phyloP scores from a whole-genome alignment of 1,140 invertebrate species.

The Diuraphis noxia region DNA sequence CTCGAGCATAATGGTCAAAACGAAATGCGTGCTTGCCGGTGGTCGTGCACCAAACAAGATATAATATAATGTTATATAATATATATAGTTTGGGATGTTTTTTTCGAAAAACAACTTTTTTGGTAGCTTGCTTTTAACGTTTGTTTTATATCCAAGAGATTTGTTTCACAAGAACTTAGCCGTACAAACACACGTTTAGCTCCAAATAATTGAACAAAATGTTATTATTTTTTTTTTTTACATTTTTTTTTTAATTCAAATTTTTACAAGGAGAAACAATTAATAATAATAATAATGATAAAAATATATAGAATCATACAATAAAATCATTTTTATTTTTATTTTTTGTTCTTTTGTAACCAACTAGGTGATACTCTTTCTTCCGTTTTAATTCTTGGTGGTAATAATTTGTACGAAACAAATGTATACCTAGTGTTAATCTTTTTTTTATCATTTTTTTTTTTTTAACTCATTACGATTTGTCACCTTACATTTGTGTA shows the following conservation, averaged over 20 bases:
- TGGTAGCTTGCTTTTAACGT: constrained; percentile 54
- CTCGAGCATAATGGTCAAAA: constrained; percentile 48
- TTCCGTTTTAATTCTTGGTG: constrained; percentile 49
- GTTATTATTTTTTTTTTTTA: not conserved
- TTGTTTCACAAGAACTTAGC: constrained; percentile 44
- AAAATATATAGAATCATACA: not conserved
- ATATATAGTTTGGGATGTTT: constrained; percentile 52
- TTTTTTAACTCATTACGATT: constrained; percentile 39
- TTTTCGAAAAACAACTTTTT: constrained; percentile 43
- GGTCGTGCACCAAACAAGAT: constrained; percentile 45
- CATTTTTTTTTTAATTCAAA: not conserved
- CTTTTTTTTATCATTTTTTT: constrained; percentile 15
- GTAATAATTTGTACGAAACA: constrained; percentile 41
- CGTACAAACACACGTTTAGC: constrained; percentile 53
- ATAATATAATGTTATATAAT: constrained; percentile 16
- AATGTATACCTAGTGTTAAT: constrained; percentile 44
- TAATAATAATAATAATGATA: not conserved
- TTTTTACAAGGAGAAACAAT: not conserved
- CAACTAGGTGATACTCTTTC: constrained; percentile 42
- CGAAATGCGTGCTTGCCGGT: constrained; percentile 41
- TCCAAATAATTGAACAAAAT: constrained; percentile 43
- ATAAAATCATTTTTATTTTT: not conserved
- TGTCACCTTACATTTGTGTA: constrained; percentile 60
- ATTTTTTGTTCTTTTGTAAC: constrained; percentile 16
- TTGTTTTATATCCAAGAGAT: constrained; percentile 51